Evolutionary conservation across 2,113 vertebrate genomes (phyloP), one percentile per base, ranked within the genome.

Genomic region (Myanophis thanlyinensis): DNA sequence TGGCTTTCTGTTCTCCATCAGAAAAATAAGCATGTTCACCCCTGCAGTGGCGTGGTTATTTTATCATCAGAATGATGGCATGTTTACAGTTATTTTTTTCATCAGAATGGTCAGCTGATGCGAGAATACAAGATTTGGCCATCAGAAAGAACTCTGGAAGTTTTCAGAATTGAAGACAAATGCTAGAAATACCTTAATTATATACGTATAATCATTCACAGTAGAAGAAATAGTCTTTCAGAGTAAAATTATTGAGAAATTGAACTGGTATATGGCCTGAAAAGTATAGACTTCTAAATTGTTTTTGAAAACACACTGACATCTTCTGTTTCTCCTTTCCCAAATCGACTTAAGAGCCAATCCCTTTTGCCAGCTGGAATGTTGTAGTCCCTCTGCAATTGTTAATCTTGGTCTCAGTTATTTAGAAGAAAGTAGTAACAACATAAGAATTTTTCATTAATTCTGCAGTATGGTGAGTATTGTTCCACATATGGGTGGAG

Each of bases 381-480:
- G 89, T 1, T 22, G 89, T 88, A 87, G 27, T 35, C 85, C 0
- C 25, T 40, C 91, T 87, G 48, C 62, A 59, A 91, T 87, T 51
- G 27, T 9, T 46, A n/a, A 46, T 93, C n/a, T 90, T 90, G 52
- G 52, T 25, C 15, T 23, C 67, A 18, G 30, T 80, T 90, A 46
- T 40, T 23, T 80, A 10, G 85, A 84, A 93, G 27, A 40, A 46
- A 12, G 53, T 46, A 22, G 0, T 0, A 0, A 48, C 67, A n/a
- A 53, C n/a, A 93, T 11, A 92, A 89, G 2, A 88, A 25, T 53
- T 35, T 91, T 54, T 9, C 62, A 93, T 67, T n/a, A 93, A 54
- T 6, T 56, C 0, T 0, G 87, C 62, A 35, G 13, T 15, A 62
- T 87, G 85, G 93, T 0, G 0, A 27, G 0, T 4, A 11, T 51